Evolutionary conservation across 2,113 vertebrate genomes (phyloP), one percentile per base, ranked within the genome.

Genomic region (Channa argus): DNA sequence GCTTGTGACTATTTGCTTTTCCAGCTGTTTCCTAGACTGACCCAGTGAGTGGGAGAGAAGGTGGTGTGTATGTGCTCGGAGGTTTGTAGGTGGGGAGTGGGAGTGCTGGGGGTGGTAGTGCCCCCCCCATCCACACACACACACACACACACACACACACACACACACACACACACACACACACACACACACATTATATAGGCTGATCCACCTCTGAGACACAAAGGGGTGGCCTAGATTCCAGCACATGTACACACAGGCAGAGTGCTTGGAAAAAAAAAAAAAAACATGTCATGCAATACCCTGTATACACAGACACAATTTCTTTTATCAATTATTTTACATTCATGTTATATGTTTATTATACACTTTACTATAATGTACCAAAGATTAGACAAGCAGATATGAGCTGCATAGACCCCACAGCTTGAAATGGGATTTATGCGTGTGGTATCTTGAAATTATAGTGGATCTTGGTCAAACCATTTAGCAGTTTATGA

Each of bases 201-300:
- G 81, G 67, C 89, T 82, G 85, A 91, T 86, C 83, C 51, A 72
- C 86, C 87, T 85, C 81, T 84, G 84, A 91, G 90, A 89, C 90
- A 92, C 90, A 92, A 91, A 92, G 89, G 82, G 77, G 86, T 92
- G 92, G 90, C 90, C 92, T 90, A 93, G 90, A 93, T 94, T 91
- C 90, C 88, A 71, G 70, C 88, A 87, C 86, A 82, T 91, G 87
- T 77, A 92, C 67, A 89, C 74, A 87, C 86, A 90, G 80, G 87
- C 86, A 74, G 33, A 38, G 74, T 53, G 63, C 47, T 24, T 24
- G 24, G 24, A 1, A 24, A 24, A 24, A 24, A 73, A 38, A 71
- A 79, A 81, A 43, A 63, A 45, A 86, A 70, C 56, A 80, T 49
- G 15, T 38, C 59, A 24, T 24, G 24, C 24, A 24, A 24, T 24